Evolutionary conservation across 1,140 invertebrate species (phyloP), one percentile per base, ranked within the genome.

Genomic region (Trichoplusia ni): DNA sequence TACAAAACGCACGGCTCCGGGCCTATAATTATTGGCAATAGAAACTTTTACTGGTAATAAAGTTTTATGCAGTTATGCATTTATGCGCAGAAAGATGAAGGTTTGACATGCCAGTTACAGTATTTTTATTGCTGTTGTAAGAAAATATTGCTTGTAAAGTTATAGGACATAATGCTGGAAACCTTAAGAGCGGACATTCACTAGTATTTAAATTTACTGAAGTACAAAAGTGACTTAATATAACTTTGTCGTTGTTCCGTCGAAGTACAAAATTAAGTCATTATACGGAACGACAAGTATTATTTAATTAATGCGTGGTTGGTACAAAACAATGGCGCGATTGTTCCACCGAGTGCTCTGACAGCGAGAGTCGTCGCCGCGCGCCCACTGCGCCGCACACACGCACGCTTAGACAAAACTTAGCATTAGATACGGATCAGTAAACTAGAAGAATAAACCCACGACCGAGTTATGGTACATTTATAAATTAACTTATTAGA

Each of bases 231-330:
- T 47, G 29, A 62, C 46, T 49, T 49, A 40, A 62, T 51, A 40
- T n/a, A 51, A 51, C 46, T 62, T 7, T 40, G 23, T 49, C 49
- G 35, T 51, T 38, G 31, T 29, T 58, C 11, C 19, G 38, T 31
- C 40, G 29, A 47, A 35, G 40, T 60, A 60, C 40, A 47, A 56
- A 77, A 77, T 77, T 70, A 77, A 74, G 71, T 64, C 72, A 72
- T 74, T 70, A 71, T 60, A 66, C 64, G 63, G 64, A 71, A 75
- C 49, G 61, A 69, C 56, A 64, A 66, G 56, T 65, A 68, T 69
- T 73, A 73, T 70, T 72, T 71, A 76, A 76, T 79, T 71, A 72
- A 79, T 77, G 77, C 73, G 67, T 67, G 72, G 54, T 58, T 38
- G 71, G 66, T 65, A 66, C 64, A 65, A 75, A 60, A 78, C 73